Base-by-base conservation (phyloP, 2,888 invertebrate genomes). In the Pyrocoelia pectoralis region DNA sequence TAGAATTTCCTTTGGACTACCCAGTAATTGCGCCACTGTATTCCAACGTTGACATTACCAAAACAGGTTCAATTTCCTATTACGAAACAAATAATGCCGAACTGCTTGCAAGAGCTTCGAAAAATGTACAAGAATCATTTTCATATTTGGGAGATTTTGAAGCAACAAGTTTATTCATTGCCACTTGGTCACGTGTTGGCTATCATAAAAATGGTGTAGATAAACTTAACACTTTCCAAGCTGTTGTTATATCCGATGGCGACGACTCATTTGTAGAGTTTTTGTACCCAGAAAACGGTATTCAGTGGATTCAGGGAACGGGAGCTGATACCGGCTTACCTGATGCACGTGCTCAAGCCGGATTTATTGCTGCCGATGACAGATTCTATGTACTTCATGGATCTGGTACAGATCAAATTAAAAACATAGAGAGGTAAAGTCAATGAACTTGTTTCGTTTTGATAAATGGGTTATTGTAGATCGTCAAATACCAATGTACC, bases 331-430 rank as follows among this genome's bases (percentile, higher is more conserved):
- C 87, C n/a, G 89, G 89, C 18, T 78, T 93, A 49, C 92, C 93
- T 0, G 97, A 97, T 76, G 94, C 95, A 0, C 90, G 94, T 72
- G 97, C 95, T 0, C 98, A 98, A 82, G 95, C 92, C 54, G 98
- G 97, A 1, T 92, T 98, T 72, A 89, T 95, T 67, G 87, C 94
- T 0, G 92, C 92, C 66, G 94, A 95, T 77, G 93, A 93, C 40
- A 86, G 91, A 61, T 83, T 88, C 57, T 89, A 88, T 74, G 86
- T 87, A 1, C 83, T 98, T 14, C 89, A 91, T 63, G 94, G 94
- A 56, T 97, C 97, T 10, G 98, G 97, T 43, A 94, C 93, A n/a
- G 94, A 95, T 78, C 92, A 93, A 81, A 90, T 94, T 68, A 84
- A 87, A 71, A 90, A 91, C 78, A 84, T 95, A 67, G 87, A 90